phyloP scores from a whole-genome alignment of 2,888 invertebrate genomes.

The Lysandra coridon region DNA sequence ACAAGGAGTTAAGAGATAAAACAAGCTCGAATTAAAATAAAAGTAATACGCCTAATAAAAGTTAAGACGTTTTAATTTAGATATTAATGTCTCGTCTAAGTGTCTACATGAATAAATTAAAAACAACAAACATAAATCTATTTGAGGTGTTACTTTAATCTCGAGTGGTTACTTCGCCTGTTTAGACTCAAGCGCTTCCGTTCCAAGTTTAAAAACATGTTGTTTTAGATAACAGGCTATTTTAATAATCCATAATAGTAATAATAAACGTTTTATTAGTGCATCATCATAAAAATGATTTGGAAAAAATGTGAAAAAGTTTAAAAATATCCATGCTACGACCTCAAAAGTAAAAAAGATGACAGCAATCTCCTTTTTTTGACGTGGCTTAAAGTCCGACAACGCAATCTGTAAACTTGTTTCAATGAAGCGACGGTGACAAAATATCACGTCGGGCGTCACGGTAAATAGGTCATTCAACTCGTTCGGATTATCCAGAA shows the following conservation, averaged over 20 bases:
- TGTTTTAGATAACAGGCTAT: constrained; percentile 36
- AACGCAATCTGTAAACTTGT: neutral
- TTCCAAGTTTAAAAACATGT: constrained; percentile 47
- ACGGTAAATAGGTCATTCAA: constrained; percentile 27
- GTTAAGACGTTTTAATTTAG: constrained; percentile 23
- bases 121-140: constrained; percentile 58
- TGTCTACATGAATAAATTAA: constrained; percentile 63
- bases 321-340: neutral
- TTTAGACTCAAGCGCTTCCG: constrained; percentile 61
- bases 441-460: constrained; percentile 18
- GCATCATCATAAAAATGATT: neutral
- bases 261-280: neutral
- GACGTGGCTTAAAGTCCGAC: neutral
- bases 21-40: neutral
- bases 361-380: no score
- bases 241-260: constrained; percentile 13
- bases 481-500: constrained; percentile 36
- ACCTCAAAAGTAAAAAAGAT: neutral
- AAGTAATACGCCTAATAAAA: constrained; percentile 11
- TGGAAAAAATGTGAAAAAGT: neutral
- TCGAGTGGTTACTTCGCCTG: constrained; percentile 55
- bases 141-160: constrained; percentile 73
- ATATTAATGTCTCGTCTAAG: constrained; percentile 52
- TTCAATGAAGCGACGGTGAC: neutral
- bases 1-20: neutral